Evolutionary conservation across 2,888 invertebrate species (phyloP), one percentile per base, ranked within the genome.

Genomic region (Eudemis profundana): DNA sequence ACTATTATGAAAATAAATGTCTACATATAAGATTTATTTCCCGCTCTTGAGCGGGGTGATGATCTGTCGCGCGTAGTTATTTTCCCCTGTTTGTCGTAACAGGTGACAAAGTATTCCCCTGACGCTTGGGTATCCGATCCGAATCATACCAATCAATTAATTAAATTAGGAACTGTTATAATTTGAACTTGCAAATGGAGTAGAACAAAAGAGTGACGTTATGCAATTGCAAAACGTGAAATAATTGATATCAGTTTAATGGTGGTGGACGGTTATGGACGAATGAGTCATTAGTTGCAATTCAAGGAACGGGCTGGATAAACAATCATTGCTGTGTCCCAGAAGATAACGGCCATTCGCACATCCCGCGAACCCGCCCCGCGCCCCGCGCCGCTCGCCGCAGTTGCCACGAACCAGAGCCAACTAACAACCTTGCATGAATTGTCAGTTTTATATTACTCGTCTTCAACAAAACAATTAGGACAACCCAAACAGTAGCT

Each of bases 261-360:
- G 74, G 72, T 71, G 72, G 75, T 75, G 78, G 70, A 74, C 83
- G 84, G 84, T 86, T 89, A 86, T 85, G 79, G 81, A 79, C 81
- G 77, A 68, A 78, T 91, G 91, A 90, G 79, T 91, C 90, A 90
- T 89, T 85, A 82, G 84, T 89, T 86, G 89, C 90, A 90, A 90
- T 91, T 90, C 91, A 88, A 87, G 89, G 91, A 91, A 91, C 88
- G 75, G 80, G 81, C 86, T 89, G 90, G 90, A 90, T 90, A 90
- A 90, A 91, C 91, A 90, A 90, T 90, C 89, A 90, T 89, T 87
- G 87, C 87, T 86, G 87, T 90, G 90, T 90, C 86, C 89, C 83
- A 79, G 74, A 82, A 83, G 90, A 90, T 91, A 90, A 87, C 89
- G 84, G 81, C 84, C 90, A 87, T 90, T 90, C 86, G 90, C 90